Evolutionary conservation across 2,113 vertebrate species (phyloP), one percentile per base, ranked within the genome.

Genomic region (Dasyprocta punctata): DNA sequence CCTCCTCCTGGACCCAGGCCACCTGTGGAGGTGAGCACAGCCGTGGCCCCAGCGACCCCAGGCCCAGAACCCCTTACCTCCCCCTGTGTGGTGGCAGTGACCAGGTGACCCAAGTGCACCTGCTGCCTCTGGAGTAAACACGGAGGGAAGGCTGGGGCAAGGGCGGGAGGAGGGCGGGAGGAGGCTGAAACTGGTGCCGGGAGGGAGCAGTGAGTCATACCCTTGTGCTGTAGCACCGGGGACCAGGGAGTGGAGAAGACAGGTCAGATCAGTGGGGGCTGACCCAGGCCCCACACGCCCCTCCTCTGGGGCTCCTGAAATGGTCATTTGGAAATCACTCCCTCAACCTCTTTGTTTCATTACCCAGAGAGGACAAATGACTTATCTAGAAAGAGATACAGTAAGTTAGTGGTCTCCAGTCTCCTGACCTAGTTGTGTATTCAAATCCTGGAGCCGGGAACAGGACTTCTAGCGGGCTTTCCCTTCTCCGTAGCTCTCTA

Each of bases 181-280:
- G 3, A 49, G 90, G 69, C 96, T 97, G 98, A 97, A 98, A 95
- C 97, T 54, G 38, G 95, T 22, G 93, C 96, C 47, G 0, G 41
- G 61, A 85, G 95, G 41, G 56, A 85, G 94, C 87, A 0, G 12
- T 97, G 98, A 97, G 93, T 97, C 97, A 95, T 16, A 0, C 14
- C 58, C 75, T 93, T 49, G 11, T 67, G 49, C 26, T 1, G 19
- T 1, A 33, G 65, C 69, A 4, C 77, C 41, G 5, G 65, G 65
- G 63, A 26, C 11, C 1, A 26, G 2, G 24, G 49, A 0, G 28
- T 22, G 56, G 41, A 41, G 22, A 9, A 0, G 16, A 16, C 47
- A 41, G 82, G 65, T 36, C 41, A 30, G 28, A 24, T 19, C 33
- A 44, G 16, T 54, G 54, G 52, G 52, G 65, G n/a, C 69, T 5